Percentiles rank a stretch among this genome's conserved stretches.
Conservation (phyloP, 2,888 invertebrate genomes). For the Anodontia alba region DNA sequence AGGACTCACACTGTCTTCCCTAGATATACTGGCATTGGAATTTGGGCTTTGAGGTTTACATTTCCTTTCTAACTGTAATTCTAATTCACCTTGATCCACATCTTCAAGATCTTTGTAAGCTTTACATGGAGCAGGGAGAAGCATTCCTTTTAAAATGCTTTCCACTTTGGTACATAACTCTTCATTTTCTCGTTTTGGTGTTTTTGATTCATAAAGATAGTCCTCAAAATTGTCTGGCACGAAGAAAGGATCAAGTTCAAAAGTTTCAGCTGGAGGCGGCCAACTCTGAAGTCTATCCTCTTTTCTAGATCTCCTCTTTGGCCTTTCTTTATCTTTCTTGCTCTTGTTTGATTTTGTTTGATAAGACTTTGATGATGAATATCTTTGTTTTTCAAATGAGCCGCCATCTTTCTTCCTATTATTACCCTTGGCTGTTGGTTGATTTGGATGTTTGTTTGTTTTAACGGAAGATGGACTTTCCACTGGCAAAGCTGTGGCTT, state of each 20-base stretch:
- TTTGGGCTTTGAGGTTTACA: constrained; percentile 17
- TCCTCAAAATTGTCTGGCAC: constrained; percentile 32
- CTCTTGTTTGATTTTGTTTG: constrained; percentile 12
- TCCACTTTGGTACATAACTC: constrained; percentile 71
- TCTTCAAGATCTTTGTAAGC: constrained; percentile 59
- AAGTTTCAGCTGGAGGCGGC: constrained; percentile 52
- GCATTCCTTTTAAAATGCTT: constrained; percentile 69
- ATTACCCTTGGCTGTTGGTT: not conserved
- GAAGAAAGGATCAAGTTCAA: constrained; percentile 13
- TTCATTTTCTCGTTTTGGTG: constrained; percentile 43
- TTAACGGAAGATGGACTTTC: not conserved
- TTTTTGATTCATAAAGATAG: constrained; percentile 23
- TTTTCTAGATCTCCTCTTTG: constrained; percentile 5
- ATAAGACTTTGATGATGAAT: constrained; percentile 21
- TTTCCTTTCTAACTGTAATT: constrained; percentile 32
- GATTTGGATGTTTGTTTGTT: not conserved
- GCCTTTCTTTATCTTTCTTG: constrained; percentile 22
- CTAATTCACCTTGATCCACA: constrained; percentile 42
- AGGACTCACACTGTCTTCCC: constrained; percentile 65
- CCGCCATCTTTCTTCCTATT: constrained; percentile 10
- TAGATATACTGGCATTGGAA: not conserved
- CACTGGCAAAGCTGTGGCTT: not conserved
- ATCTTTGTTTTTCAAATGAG: constrained; percentile 36
- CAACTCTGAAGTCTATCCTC: constrained; percentile 20
- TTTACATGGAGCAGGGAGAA: constrained; percentile 57